Evolutionary conservation across 2,797 vertebrate species (phyloP).

Genomic region (Leucoraja ocellata): DNA sequence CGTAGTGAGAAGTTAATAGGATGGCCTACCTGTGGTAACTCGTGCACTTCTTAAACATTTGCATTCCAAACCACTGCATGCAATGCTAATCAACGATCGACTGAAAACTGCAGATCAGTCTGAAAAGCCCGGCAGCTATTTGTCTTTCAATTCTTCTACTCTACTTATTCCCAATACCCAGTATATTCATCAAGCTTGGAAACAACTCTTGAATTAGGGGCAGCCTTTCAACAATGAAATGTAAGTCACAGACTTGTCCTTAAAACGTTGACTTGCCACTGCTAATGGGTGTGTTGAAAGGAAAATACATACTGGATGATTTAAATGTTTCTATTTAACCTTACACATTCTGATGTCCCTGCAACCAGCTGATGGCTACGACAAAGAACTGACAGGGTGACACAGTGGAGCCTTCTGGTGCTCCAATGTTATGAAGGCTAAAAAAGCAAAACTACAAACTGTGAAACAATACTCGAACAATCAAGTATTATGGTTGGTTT

Average conservation of each 20-base stretch:
- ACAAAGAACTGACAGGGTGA: not conserved
- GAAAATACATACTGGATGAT: slow-evolving; percentile 54
- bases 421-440: not conserved
- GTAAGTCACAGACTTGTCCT: slow-evolving; percentile 66
- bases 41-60: slow-evolving; percentile 61
- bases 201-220: slow-evolving; percentile 58
- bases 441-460: not conserved
- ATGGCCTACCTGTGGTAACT: slow-evolving; percentile 66
- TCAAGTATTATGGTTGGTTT: not conserved
- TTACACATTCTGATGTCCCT: slow-evolving; percentile 49
- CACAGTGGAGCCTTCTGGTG: not conserved
- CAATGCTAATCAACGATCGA: slow-evolving; percentile 74
- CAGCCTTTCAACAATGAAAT: slow-evolving; percentile 60
- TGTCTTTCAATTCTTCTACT: slow-evolving; percentile 69
- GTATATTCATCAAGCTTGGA: slow-evolving; percentile 61
- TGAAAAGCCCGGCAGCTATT: slow-evolving; percentile 69
- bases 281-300: slow-evolving; percentile 62
- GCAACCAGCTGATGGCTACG: slow-evolving; percentile 34
- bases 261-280: slow-evolving; percentile 57
- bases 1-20: slow-evolving; percentile 43
- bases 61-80: slow-evolving; percentile 61
- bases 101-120: slow-evolving; percentile 67
- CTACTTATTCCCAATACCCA: slow-evolving; percentile 68
- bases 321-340: slow-evolving; percentile 60
- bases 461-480: not conserved